Evolutionary conservation across 1,140 invertebrate species (phyloP).

Genomic region (Melipona quadrifasciata): DNA sequence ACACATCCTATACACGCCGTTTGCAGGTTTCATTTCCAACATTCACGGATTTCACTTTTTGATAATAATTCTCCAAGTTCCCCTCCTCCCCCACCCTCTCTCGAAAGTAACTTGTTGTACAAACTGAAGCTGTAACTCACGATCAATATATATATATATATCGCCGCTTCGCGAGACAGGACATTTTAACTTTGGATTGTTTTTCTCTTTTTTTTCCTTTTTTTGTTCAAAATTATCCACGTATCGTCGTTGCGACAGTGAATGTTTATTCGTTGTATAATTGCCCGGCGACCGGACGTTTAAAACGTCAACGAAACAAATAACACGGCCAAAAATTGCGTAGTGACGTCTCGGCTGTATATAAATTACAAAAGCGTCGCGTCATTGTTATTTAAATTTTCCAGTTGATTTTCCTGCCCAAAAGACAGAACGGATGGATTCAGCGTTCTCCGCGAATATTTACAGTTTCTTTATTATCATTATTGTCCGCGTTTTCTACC

Average conservation of each 20-base stretch:
- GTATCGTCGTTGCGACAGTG: too few species aligned
- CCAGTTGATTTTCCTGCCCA: slow-evolving; percentile 19
- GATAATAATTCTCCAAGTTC: neutral
- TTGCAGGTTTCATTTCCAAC: neutral
- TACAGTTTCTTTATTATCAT: slow-evolving; percentile 7
- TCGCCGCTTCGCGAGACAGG: neutral
- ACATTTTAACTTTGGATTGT: neutral
- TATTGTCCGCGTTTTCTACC: neutral
- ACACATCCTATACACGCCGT: neutral
- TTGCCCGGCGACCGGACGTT: slow-evolving; percentile 30
- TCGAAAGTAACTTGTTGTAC: neutral
- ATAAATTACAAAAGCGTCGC: slow-evolving; percentile 39
- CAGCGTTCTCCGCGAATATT: neutral
- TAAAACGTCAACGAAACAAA: slow-evolving; percentile 31
- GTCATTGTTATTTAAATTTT: slow-evolving; percentile 49
- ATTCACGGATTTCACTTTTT: neutral
- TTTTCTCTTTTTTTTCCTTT: neutral
- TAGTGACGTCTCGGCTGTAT: slow-evolving; percentile 23
- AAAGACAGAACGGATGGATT: slow-evolving; percentile 9
- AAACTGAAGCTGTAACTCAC: neutral
- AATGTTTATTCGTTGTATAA: slow-evolving; percentile 27
- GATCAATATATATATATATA: neutral
- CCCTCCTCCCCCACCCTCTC: neutral
- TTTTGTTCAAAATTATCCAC: neutral
- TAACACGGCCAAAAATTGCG: slow-evolving; percentile 5